These are phyloP conservation scores for Peromyscus leucopus DNA, from an alignment of 2,113 vertebrate genomes.

Conservation along the genomic window DNA sequence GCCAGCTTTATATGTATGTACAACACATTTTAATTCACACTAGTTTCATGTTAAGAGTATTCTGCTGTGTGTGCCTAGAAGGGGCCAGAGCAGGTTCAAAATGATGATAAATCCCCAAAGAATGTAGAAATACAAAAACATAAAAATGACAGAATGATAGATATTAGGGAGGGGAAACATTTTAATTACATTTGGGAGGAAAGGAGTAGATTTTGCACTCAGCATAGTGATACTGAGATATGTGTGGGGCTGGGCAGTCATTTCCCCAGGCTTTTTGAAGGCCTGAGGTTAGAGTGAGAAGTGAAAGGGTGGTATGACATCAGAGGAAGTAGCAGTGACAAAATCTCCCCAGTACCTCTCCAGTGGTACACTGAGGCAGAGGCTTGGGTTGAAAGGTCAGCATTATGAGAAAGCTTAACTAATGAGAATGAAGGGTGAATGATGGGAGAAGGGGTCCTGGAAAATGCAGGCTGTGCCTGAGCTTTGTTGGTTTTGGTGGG, in stretches of 20 bases:
- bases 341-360: no score
- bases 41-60: not conserved
- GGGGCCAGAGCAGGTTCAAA: not conserved
- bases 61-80: not conserved
- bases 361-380: fast-evolving
- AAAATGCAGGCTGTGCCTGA: fast-evolving
- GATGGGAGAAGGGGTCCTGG: fast-evolving
- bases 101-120: not conserved
- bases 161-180: not conserved
- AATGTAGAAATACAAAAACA: not conserved
- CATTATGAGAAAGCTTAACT: no score
- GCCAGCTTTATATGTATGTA: not conserved
- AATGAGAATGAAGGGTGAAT: not conserved
- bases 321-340: fast-evolving
- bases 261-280: not conserved
- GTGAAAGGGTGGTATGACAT: not conserved
- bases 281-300: not conserved
- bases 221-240: not conserved
- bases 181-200: not conserved
- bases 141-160: not conserved
- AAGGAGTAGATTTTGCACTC: not conserved
- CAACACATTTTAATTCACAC: not conserved
- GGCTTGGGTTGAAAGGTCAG: fast-evolving
- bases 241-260: not conserved
- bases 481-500: fast-evolving